Evolutionary conservation across 2,113 vertebrate species (phyloP).

Genomic region (Cygnus atratus): DNA sequence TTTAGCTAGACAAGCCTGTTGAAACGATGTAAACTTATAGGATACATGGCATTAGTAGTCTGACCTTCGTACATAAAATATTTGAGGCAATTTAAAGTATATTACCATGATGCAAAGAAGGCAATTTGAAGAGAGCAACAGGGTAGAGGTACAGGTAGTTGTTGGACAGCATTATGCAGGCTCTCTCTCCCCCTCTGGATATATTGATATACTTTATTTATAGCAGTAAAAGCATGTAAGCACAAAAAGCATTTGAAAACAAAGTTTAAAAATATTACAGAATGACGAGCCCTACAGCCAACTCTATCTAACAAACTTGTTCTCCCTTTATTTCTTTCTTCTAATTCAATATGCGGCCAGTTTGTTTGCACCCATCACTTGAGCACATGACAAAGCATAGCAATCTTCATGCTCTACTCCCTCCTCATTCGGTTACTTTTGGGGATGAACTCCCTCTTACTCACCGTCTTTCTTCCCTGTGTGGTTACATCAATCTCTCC

Average conservation of each 20-base stretch:
- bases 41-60: not conserved
- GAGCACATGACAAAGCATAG: not conserved
- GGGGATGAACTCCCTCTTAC: not conserved
- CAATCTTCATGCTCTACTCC: not conserved
- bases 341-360: not conserved
- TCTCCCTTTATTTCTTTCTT: not conserved
- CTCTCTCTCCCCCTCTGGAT: not conserved
- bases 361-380: constrained; percentile 7
- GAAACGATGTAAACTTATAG: not conserved
- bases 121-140: not conserved
- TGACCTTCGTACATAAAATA: not conserved
- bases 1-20: not conserved
- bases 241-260: not conserved
- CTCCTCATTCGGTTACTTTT: constrained; percentile 6
- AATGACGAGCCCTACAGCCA: not conserved
- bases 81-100: not conserved
- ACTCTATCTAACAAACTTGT: not conserved
- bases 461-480: not conserved
- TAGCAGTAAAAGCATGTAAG: not conserved
- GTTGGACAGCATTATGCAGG: not conserved
- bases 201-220: not conserved
- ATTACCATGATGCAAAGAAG: not conserved
- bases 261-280: constrained; percentile 7
- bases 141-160: not conserved
- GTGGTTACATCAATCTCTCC: constrained; percentile 2